Conservation (phyloP, 2,113 vertebrate species). For the Phalacrocorax carbo region DNA sequence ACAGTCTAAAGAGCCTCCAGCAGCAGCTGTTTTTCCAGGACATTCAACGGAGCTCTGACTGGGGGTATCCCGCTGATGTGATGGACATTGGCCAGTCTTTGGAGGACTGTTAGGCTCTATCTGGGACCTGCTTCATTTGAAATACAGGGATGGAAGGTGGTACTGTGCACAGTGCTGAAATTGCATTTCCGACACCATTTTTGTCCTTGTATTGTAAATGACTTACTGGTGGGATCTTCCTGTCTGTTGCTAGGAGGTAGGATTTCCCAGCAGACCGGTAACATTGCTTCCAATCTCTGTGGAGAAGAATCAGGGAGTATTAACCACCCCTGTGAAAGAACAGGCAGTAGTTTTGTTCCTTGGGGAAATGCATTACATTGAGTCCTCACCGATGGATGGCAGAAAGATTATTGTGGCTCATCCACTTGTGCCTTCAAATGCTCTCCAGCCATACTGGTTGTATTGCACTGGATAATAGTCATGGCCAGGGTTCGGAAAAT, state of each 20-base stretch:
- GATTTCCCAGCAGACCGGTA: not conserved
- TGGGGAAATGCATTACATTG: not conserved
- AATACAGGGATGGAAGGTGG: not conserved
- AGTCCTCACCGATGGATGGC: not conserved
- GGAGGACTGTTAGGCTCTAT: not conserved
- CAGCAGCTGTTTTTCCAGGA: constrained; percentile 75
- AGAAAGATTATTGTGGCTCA: not conserved
- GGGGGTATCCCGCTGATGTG: constrained; percentile 1
- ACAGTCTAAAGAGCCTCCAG: constrained; percentile 79
- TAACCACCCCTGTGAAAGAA: not conserved
- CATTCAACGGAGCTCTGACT: constrained; percentile 55
- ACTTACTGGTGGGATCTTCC: not conserved
- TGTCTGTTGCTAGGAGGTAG: not conserved
- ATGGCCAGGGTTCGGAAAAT: not conserved
- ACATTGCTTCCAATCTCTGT: not conserved
- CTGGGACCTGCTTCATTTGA: not conserved
- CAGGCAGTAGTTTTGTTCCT: not conserved
- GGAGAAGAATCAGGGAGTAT: not conserved
- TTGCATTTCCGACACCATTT: not conserved
- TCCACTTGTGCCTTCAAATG: constrained; percentile 9
- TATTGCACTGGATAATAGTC: not conserved
- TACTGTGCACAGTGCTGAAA: not conserved
- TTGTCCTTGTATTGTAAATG: not conserved
- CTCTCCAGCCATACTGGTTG: not conserved
- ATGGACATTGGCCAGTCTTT: not conserved